phyloP scores from a whole-genome alignment of 2,113 vertebrate genomes.

The Antigone vipio region DNA sequence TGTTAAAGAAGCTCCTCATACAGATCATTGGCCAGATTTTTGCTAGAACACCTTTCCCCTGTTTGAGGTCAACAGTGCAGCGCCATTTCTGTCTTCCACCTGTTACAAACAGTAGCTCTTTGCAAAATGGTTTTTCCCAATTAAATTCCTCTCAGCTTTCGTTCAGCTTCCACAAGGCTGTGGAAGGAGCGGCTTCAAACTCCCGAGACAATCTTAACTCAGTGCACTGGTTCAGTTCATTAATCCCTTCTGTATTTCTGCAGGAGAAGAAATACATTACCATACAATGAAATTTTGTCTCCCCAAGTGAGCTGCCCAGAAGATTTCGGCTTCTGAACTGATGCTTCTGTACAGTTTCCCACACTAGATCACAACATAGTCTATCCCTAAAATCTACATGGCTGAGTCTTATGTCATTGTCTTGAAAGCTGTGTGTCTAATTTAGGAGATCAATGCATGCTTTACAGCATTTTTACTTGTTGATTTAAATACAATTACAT shows the following conservation, averaged over 20 bases:
- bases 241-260: conserved; percentile 42
- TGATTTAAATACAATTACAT: background rate
- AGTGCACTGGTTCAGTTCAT: conserved; percentile 28
- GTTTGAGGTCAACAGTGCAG: background rate
- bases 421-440: background rate
- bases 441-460: background rate
- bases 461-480: background rate
- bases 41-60: background rate
- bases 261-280: background rate
- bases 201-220: background rate
- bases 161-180: background rate
- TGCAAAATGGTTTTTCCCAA: background rate
- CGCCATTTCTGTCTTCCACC: background rate
- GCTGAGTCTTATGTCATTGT: background rate
- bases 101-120: background rate
- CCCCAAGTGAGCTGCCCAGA: background rate
- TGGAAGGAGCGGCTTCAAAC: background rate
- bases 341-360: background rate
- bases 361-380: background rate
- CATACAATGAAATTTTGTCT: background rate
- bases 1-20: background rate
- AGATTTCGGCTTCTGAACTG: background rate
- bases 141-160: background rate
- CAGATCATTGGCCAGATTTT: background rate
- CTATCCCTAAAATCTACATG: background rate